phyloP scores from a whole-genome alignment of 2,888 invertebrate genomes.

The Lasioglossum malachurum region DNA sequence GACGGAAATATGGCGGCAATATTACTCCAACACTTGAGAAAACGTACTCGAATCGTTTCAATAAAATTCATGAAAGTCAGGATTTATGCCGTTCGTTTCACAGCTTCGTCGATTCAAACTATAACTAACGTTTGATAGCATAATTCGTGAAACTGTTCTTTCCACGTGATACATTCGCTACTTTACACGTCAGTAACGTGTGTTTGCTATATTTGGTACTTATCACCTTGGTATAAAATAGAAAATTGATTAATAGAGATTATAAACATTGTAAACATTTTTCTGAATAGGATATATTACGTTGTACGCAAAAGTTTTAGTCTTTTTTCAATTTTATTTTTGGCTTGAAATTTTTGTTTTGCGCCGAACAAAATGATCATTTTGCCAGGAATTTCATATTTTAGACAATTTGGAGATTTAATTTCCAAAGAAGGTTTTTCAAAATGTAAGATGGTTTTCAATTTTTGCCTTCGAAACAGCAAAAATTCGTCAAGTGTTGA shows the following conservation, averaged over 20 bases:
- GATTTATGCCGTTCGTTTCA: neutral
- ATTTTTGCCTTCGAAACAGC: neutral
- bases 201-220: neutral
- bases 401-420: neutral
- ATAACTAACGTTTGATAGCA: neutral
- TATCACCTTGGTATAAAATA: neutral
- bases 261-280: neutral
- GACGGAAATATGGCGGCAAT: conserved; percentile 24
- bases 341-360: no score
- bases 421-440: neutral
- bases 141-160: neutral
- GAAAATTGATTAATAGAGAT: neutral
- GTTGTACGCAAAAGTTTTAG: neutral
- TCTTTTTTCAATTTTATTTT: no score
- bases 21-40: neutral
- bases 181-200: neutral
- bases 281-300: neutral
- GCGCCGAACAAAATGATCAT: neutral
- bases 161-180: neutral
- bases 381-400: neutral
- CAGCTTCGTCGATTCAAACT: neutral
- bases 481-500: neutral
- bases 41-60: neutral
- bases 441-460: neutral
- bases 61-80: conserved; percentile 5